These are phyloP conservation scores for Daphoenositta chrysoptera DNA, from an alignment of 2,113 vertebrate genomes.

Conservation along the genomic window DNA sequence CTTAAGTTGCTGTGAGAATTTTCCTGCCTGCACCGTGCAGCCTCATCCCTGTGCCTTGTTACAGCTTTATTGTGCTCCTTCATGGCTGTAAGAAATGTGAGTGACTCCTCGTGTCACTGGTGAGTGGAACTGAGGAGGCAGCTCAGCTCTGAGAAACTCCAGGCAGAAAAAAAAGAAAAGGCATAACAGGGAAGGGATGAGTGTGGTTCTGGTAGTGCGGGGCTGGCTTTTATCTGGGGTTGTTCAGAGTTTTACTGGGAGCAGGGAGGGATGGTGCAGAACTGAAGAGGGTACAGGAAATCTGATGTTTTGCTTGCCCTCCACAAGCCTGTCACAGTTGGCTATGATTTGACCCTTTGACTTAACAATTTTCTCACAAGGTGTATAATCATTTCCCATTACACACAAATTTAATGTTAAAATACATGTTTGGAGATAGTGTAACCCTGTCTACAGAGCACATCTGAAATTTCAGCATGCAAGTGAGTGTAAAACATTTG, in stretches of 20 bases:
- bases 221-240: neutral
- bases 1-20: neutral
- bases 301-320: neutral
- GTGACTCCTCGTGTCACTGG: neutral
- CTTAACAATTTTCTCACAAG: neutral
- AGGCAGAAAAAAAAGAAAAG: neutral
- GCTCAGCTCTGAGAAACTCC: neutral
- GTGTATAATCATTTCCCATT: neutral
- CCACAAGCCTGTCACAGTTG: neutral
- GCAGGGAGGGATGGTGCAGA: neutral
- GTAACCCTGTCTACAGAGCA: neutral
- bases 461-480: neutral
- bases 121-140: neutral
- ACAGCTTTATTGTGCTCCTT: neutral
- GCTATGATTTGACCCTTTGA: neutral
- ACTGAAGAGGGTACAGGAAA: neutral
- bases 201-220: neutral
- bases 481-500: neutral
- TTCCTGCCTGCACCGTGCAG: neutral
- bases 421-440: accelerated
- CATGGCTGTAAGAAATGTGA: neutral
- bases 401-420: neutral
- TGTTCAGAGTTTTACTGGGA: neutral
- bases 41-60: neutral
- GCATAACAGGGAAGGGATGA: neutral